Percentiles rank a stretch among this genome's conserved stretches.
Conservation (phyloP, 2,113 vertebrate genomes). For the Rhinolophus sinicus region DNA sequence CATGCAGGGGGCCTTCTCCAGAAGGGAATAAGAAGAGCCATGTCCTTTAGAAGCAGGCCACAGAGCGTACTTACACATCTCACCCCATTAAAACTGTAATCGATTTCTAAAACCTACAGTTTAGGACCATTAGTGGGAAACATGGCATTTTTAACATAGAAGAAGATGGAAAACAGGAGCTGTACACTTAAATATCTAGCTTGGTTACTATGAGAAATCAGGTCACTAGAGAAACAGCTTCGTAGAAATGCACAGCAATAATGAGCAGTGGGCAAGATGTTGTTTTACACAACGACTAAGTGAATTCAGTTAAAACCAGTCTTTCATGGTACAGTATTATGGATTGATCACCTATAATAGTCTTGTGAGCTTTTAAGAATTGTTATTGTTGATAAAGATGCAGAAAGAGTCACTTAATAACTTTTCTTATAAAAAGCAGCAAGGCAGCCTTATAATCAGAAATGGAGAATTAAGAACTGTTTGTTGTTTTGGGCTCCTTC, state of each 20-base stretch:
- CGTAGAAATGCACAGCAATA: no score
- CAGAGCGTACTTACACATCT: not conserved
- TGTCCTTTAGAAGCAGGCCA: not conserved
- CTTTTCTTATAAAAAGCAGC: not conserved
- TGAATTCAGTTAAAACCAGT: not conserved
- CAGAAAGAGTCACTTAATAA: not conserved
- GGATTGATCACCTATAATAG: rapidly evolving
- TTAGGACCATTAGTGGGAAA: not conserved
- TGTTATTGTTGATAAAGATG: rapidly evolving
- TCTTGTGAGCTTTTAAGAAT: not conserved
- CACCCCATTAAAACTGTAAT: conserved; percentile 44
- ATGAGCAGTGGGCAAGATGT: rapidly evolving
- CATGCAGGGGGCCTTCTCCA: not conserved
- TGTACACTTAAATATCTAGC: not conserved
- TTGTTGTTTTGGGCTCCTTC: rapidly evolving
- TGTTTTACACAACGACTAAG: rapidly evolving
- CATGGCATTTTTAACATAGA: not conserved
- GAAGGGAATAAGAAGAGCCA: not conserved
- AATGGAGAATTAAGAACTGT: not conserved
- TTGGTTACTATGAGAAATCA: rapidly evolving
- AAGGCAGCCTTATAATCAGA: rapidly evolving
- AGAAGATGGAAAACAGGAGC: not conserved
- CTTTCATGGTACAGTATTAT: rapidly evolving
- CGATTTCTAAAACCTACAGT: not conserved
- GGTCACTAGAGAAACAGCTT: rapidly evolving